Evolutionary conservation across 2,888 invertebrate species (phyloP).

Genomic region (Leptarthrus brevirostris): DNA sequence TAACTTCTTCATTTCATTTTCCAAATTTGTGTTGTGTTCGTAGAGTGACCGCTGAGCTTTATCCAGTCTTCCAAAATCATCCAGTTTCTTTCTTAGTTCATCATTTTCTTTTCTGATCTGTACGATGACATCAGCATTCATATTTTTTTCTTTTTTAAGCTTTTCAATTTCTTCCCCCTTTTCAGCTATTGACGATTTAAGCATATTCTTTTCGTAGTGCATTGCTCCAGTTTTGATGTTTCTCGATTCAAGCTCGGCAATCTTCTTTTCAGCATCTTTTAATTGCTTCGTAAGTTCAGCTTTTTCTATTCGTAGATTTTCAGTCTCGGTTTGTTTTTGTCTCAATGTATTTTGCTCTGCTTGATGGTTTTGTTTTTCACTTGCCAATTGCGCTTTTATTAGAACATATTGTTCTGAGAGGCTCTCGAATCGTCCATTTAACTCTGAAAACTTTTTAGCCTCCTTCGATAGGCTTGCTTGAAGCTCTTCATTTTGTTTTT

Average conservation of each 20-base stretch:
- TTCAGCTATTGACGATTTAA: constrained; percentile 79
- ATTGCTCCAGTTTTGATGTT: constrained; percentile 59
- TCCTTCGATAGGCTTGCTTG: constrained; percentile 76
- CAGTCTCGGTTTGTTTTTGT: constrained; percentile 61
- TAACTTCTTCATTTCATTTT: constrained; percentile 79
- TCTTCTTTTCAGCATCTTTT: constrained; percentile 61
- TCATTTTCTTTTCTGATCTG: constrained; percentile 82
- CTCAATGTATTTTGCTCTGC: constrained; percentile 63
- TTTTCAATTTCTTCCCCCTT: constrained; percentile 79
- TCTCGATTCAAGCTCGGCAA: constrained; percentile 62
- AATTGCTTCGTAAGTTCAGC: constrained; percentile 61
- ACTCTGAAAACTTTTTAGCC: constrained; percentile 80
- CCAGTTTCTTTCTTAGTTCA: constrained; percentile 81
- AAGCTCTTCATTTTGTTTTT: constrained; percentile 70
- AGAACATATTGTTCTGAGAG: constrained; percentile 87
- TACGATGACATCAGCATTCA: constrained; percentile 78
- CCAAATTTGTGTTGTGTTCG: constrained; percentile 79
- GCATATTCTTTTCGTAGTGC: constrained; percentile 75
- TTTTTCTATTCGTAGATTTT: constrained; percentile 62
- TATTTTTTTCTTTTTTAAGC: constrained; percentile 75
- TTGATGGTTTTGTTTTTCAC: constrained; percentile 83
- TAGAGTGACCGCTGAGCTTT: constrained; percentile 84
- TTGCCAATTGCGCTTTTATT: constrained; percentile 82
- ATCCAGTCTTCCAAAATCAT: constrained; percentile 85
- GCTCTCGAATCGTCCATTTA: constrained; percentile 84